Evolutionary conservation across 2,113 vertebrate genomes (phyloP), one percentile per base, ranked within the genome.

Genomic region (Ailuropoda melanoleuca): DNA sequence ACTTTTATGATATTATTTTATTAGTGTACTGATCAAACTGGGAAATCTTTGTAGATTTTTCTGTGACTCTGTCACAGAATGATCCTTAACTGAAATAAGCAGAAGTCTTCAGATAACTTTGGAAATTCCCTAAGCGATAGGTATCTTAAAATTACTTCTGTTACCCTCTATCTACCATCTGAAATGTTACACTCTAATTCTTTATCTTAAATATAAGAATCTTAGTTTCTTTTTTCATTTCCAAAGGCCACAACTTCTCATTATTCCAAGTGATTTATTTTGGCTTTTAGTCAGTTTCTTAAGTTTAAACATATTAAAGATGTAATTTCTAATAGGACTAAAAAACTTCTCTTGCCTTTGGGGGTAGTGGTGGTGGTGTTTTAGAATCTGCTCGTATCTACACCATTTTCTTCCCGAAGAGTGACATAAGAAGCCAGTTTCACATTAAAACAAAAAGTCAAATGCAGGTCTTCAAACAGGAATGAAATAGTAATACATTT

Each of bases 31-130:
- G 43, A 84, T 74, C 64, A 24, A 39, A 94, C 50, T 97, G 85
- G 55, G 72, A 88, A 87, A 85, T 97, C 88, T 97, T 95, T 94
- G 37, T 97, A 80, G 90, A 98, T 98, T 97, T 0, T 98, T 97
- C 97, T 98, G 97, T 98, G 87, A 98, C 80, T 95, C 81, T 89
- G 34, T 94, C 97, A 95, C 96, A 97, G 97, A 97, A 56, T 68
- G 50, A 58, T 91, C 34, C 70, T 96, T 97, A 97, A 91, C 34
- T 89, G 88, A 97, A 97, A 92, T 60, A 97, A 92, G 17, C 85
- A 92, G 48, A 93, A 66, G 37, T 95, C 90, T 90, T 94, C 31
- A 93, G 43, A 80, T 78, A 95, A 46, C 97, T 96, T 97, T 81
- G 91, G 92, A 95, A 93, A 94, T 85, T 90, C 94, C 96, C 90